Conservation (phyloP, 2,113 vertebrate genomes). For the Oreochromis aureus region DNA sequence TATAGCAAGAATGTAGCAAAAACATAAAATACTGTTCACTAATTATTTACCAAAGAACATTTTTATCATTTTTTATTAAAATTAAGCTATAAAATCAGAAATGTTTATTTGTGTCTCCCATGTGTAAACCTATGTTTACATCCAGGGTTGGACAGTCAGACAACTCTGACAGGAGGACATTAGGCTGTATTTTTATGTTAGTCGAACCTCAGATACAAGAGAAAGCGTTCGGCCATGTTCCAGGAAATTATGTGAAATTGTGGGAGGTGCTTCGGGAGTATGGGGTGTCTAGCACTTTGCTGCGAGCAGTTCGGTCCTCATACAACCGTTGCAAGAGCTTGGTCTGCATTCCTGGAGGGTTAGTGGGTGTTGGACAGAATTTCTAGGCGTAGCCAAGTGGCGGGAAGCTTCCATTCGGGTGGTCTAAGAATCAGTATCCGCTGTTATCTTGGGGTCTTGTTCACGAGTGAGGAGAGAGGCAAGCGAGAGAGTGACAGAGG, state of each 20-base stretch:
- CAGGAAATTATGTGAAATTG: background rate
- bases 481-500: background rate
- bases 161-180: background rate
- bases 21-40: background rate
- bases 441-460: background rate
- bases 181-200: background rate
- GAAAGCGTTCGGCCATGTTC: background rate
- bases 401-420: background rate
- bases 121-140: background rate
- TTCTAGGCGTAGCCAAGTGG: background rate
- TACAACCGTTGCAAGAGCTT: background rate
- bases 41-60: background rate
- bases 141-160: background rate
- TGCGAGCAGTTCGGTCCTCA: background rate
- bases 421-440: background rate
- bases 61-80: background rate
- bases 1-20: background rate
- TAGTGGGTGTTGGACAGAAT: background rate
- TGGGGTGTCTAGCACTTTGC: background rate
- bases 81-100: background rate
- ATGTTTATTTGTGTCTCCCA: background rate
- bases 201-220: background rate
- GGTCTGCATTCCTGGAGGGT: background rate
- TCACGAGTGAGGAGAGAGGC: background rate
- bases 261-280: background rate